Base-by-base conservation (phyloP, 2,797 vertebrate genomes). In the Aulostomus chinensis region DNA sequence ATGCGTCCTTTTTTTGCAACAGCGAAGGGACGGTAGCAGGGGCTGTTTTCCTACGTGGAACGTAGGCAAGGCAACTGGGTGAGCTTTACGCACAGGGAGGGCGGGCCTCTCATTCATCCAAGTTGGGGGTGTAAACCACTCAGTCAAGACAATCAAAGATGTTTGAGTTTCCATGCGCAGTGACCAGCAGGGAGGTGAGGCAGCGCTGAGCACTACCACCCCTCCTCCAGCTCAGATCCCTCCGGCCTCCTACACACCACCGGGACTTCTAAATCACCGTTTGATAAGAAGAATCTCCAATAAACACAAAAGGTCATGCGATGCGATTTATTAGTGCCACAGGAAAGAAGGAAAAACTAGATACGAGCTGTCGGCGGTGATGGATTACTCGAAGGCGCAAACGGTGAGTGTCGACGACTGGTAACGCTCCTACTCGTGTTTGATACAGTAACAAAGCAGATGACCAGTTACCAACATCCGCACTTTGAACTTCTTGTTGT, bases 301-400 rank as follows among this genome's bases (percentile, higher is more conserved):
- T 53, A 10, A 1, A 4, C 22, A 4, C 22, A 10, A 26, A 28
- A 62, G 73, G 57, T 78, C 74, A 72, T 81, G 84, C 55, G 43
- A 83, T 66, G 78, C 43, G 80, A 76, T 71, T 86, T 54, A 11
- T 43, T 62, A 50, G 32, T 30, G 50, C 13, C 12, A 57, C 45
- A 43, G 34, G 48, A 57, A 70, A 74, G 55, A 70, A 66, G 62
- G 36, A 55, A 72, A 45, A 68, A 78, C 46, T 75, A 78, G 68
- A 73, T n/a, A n/a, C n/a, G n/a, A n/a, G n/a, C 25, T 82, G 80
- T 72, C 65, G 73, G 62, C 78, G 81, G 68, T 84, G 88, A 91
- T 92, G 90, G 89, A 93, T 87, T 91, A 84, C 76, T 88, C 88
- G 11, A 92, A 89, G 83, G 84, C 86, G 61, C 90, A 92, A 84